Percentiles rank a stretch among this genome's conserved stretches.
Evolutionary conservation across 2,888 invertebrate species (phyloP).

Genomic region (Andrena minutula): DNA sequence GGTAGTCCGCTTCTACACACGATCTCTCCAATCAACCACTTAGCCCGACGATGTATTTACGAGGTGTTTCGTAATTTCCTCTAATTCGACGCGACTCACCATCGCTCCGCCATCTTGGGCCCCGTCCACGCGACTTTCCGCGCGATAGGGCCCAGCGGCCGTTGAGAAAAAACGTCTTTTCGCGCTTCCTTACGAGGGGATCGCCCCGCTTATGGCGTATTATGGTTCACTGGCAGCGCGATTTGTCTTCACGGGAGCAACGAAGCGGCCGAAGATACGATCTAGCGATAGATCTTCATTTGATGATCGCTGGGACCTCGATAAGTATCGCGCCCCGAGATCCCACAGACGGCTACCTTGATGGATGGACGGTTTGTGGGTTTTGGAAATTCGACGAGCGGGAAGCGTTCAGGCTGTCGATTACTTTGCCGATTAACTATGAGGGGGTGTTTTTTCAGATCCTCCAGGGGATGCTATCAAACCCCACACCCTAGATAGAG

Average conservation of each 20-base stretch:
- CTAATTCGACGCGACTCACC: constrained; percentile 81
- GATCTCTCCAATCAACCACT: constrained; percentile 84
- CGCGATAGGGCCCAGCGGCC: not conserved
- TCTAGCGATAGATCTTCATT: constrained; percentile 75
- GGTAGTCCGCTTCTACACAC: constrained; percentile 81
- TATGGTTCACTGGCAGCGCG: constrained; percentile 48
- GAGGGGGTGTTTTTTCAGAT: too few relatives aligned
- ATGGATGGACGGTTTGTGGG: constrained; percentile 16
- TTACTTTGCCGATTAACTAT: not conserved
- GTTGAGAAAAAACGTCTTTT: not conserved
- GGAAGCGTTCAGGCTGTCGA: not conserved
- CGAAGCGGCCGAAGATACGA: constrained; percentile 41
- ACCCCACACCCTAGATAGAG: too few relatives aligned
- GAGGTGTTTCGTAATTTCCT: constrained; percentile 85
- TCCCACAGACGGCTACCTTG: constrained; percentile 12
- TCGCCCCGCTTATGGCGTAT: constrained; percentile 24
- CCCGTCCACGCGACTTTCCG: constrained; percentile 34
- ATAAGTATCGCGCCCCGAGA: constrained; percentile 59
- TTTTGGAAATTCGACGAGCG: constrained; percentile 32
- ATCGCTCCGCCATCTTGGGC: constrained; percentile 40
- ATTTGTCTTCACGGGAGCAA: constrained; percentile 51
- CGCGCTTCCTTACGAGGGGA: not conserved
- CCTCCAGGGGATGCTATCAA: too few relatives aligned
- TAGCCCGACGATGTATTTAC: constrained; percentile 84
- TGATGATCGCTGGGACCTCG: constrained; percentile 57